Evolutionary conservation across 2,113 vertebrate genomes (phyloP).

Genomic region (Aspidoscelis tigris): DNA sequence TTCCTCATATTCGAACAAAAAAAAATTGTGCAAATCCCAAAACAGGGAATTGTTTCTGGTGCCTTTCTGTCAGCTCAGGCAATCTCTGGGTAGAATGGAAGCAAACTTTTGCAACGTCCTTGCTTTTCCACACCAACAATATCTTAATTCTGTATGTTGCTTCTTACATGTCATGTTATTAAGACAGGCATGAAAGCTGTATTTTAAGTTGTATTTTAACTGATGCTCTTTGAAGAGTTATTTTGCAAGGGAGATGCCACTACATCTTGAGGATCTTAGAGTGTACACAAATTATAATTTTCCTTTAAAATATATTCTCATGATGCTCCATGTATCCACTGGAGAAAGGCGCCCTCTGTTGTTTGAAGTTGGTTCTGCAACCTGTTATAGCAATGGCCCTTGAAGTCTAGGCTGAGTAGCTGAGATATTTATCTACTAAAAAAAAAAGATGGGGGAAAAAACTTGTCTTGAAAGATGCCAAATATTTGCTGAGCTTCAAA

Average conservation of each 20-base stretch:
- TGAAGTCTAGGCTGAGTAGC: neutral
- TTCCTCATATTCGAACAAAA: too few species aligned
- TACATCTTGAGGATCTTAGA: neutral
- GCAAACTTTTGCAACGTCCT: too few species aligned
- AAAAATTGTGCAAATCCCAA: too few species aligned
- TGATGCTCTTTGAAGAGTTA: too few species aligned
- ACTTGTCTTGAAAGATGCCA: neutral
- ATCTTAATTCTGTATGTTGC: neutral
- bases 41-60: too few species aligned
- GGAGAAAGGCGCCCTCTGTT: slow-evolving; percentile 86
- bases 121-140: too few species aligned
- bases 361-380: slow-evolving; percentile 47
- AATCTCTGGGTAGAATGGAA: too few species aligned
- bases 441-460: neutral
- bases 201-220: too few species aligned
- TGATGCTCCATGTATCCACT: slow-evolving; percentile 33
- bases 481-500: slow-evolving; percentile 38
- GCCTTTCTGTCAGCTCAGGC: too few species aligned
- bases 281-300: neutral
- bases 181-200: too few species aligned
- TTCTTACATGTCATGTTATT: neutral
- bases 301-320: slow-evolving; percentile 14
- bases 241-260: too few species aligned
- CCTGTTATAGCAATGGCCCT: neutral
- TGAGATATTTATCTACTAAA: too few species aligned